Evolutionary conservation across 2,797 vertebrate species (phyloP), one percentile per base, ranked within the genome.

Genomic region (Strix occidentalis): DNA sequence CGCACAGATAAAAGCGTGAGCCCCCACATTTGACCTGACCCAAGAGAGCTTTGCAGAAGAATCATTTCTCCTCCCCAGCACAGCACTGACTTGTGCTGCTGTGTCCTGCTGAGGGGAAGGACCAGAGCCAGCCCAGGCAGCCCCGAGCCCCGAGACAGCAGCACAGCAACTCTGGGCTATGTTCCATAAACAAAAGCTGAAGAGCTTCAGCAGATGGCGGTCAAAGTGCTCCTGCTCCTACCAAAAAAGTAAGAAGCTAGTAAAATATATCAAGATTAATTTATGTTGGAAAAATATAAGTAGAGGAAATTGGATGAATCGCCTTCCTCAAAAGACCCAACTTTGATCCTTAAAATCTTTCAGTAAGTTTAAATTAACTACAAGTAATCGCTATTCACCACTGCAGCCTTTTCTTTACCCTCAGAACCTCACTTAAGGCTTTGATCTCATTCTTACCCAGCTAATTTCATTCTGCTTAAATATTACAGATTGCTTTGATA

Each of bases 281-380:
- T 94, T 95, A 66, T 29, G 64, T 76, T 85, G 45, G 71, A 70
- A 93, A 92, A 96, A 93, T 85, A 17, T 74, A 94, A 92, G 79
- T 54, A 87, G 91, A 92, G 50, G 82, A 95, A 94, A 96, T 93
- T 71, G 92, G 45, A 89, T 89, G 75, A 96, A 92, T 80, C 61
- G 65, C 41, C 79, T 89, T 89, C 78, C 84, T 96, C 81, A 74
- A 92, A 94, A 94, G 85, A 87, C 45, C 64, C 35, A 85, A 86
- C 75, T 95, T 84, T 93, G 89, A 95, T 96, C 82, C 94, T 82
- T 94, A 84, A 96, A 93, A 88, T 93, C 93, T 94, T 85, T 63
- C 91, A 33, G 91, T 85, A 89, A 92, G 64, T 95, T 96, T 87
- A 95, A 96, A 94, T 96, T 96, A 97, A 87, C 91, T 85, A 91